phyloP scores from a whole-genome alignment of 2,888 invertebrate species.

The Cosmopolites sordidus region DNA sequence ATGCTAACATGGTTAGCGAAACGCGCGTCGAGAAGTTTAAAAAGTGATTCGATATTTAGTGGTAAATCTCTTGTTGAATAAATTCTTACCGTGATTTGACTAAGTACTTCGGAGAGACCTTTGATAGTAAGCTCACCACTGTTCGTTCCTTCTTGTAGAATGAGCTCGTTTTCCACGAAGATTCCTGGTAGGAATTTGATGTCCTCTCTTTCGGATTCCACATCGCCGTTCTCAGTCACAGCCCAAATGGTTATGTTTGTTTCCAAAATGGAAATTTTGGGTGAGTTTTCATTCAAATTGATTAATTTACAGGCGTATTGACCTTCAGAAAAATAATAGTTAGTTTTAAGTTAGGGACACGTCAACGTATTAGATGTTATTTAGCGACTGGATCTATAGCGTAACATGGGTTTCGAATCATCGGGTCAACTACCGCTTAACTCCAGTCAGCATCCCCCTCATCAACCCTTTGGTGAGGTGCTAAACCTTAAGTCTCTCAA shows the following conservation, averaged over 20 bases:
- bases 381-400: no score
- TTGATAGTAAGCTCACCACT: slow-evolving; percentile 45
- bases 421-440: no score
- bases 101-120: slow-evolving; percentile 56
- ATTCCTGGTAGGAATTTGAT: slow-evolving; percentile 45
- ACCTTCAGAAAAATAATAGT: slow-evolving; percentile 33
- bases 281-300: slow-evolving; percentile 34
- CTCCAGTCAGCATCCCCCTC: no score
- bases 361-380: no score
- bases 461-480: no score
- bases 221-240: slow-evolving; percentile 34
- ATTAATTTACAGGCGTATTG: slow-evolving; percentile 45
- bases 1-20: no score
- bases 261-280: slow-evolving; percentile 37
- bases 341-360: no score
- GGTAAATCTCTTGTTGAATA: no score
- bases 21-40: no score
- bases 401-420: no score
- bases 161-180: slow-evolving; percentile 36
- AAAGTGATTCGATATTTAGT: no score
- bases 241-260: slow-evolving; percentile 43
- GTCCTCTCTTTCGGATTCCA: slow-evolving; percentile 36
- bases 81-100: slow-evolving; percentile 50
- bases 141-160: slow-evolving; percentile 30
- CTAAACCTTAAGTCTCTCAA: no score